These are phyloP conservation scores for Zootermopsis nevadensis DNA, from an alignment of 2,888 invertebrate genomes.

Conservation along the genomic window DNA sequence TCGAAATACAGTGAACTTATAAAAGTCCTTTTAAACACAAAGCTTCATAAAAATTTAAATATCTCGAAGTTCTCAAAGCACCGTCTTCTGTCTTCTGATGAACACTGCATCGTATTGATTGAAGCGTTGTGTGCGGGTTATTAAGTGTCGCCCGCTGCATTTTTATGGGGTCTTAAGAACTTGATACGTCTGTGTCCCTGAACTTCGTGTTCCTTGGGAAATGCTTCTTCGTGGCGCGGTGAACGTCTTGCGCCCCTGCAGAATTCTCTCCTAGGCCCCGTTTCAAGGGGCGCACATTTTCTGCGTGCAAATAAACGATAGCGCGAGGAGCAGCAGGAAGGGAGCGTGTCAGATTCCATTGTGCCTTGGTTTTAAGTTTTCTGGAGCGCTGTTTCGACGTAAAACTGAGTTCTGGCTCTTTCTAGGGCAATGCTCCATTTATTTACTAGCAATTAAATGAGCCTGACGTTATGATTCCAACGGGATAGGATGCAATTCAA, in stretches of 20 bases:
- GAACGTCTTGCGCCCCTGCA: background rate
- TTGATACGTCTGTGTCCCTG: background rate
- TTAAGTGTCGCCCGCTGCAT: background rate
- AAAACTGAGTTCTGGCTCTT: too few relatives aligned
- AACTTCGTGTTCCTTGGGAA: background rate
- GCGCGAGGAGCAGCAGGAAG: background rate
- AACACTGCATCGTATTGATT: background rate
- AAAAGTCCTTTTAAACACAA: background rate
- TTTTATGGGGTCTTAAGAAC: background rate
- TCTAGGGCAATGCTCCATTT: too few relatives aligned
- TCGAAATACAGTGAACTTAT: background rate
- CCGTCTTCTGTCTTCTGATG: background rate
- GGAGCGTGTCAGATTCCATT: background rate
- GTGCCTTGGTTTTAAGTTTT: background rate
- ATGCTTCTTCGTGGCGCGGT: background rate
- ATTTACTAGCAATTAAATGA: too few relatives aligned
- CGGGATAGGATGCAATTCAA: too few relatives aligned
- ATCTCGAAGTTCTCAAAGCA: background rate
- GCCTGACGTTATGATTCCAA: too few relatives aligned
- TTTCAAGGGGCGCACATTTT: background rate
- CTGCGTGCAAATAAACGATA: background rate
- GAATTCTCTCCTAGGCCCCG: background rate
- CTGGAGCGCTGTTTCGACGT: background rate
- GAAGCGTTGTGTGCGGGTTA: background rate
- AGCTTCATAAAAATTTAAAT: background rate